Evolutionary conservation across 2,888 invertebrate genomes (phyloP), one percentile per base, ranked within the genome.

Genomic region (Agrochola lota): DNA sequence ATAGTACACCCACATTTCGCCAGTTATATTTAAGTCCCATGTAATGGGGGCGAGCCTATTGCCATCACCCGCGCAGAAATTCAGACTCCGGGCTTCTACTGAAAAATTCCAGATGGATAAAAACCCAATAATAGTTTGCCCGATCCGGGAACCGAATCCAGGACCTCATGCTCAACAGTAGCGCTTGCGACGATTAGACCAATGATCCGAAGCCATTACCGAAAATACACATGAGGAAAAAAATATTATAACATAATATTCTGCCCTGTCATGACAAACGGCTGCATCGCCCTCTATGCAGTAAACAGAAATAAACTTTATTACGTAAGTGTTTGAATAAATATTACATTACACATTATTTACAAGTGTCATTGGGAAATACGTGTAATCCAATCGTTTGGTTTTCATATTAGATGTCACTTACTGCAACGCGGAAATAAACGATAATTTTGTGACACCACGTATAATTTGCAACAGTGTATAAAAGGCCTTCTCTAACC

Each of bases 381-480:
- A 79, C 80, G 63, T 43, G 68, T 69, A 43, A 62, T 60, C 1
- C 4, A n/a, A 60, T 57, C 80, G 64, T 80, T 73, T 70, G 60
- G 15, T 49, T 80, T 79, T 72, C 73, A 57, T 67, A 70, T 84
- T 73, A 83, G 68, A 79, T 70, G 43, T 49, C 30, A 55, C 9
- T 17, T 71, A 77, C 35, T 80, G 59, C 52, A 83, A 46, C 57
- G 9, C 43, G 26, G 23, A 66, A 66, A 59, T 66, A 43, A 35
- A n/a, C n/a, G 15, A 15, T 46, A 6, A 23, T 63, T 26, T 40
- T n/a, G 23, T 43, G 46, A 30, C 52, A 15, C 1, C 23, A 2
- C 23, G 40, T 60, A 26, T n/a, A 8, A 57, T 30, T 75, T 49
- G 46, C 55, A 78, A 40, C n/a, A 26, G 59, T 8, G 5, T 49